These are phyloP conservation scores for Tetanocera ferruginea DNA, from an alignment of 2,888 invertebrate species.

Conservation along the genomic window DNA sequence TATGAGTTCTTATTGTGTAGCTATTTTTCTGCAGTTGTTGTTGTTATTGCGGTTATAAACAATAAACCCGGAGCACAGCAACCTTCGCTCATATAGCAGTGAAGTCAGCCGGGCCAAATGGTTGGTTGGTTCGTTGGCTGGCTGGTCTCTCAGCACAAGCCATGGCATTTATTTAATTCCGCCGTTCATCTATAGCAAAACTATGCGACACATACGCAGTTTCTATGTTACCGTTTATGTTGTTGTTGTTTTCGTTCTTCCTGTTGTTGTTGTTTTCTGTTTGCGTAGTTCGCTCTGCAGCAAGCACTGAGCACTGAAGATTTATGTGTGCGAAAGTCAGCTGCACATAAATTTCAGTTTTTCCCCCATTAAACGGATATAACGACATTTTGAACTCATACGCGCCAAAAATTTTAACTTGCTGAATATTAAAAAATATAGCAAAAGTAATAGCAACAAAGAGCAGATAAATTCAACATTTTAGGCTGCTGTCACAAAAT, in stretches of 20 bases:
- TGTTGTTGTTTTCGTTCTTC: background rate
- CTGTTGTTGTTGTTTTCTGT: background rate
- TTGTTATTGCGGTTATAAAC: slow-evolving; percentile 17
- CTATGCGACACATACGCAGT: background rate
- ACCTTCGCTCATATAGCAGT: background rate
- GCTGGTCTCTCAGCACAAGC: background rate
- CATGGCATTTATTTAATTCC: slow-evolving; percentile 13
- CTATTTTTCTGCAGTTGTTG: background rate
- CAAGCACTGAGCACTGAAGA: background rate
- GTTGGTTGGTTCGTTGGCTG: background rate
- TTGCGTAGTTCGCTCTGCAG: background rate
- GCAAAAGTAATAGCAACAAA: too few relatives aligned
- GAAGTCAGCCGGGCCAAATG: background rate
- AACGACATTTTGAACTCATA: background rate
- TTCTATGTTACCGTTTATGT: background rate
- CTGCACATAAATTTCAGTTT: slow-evolving; percentile 30
- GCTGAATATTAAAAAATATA: too few relatives aligned
- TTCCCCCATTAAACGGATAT: slow-evolving; percentile 13
- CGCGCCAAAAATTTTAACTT: too few relatives aligned
- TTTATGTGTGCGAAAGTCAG: slow-evolving; percentile 16
- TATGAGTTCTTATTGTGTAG: background rate
- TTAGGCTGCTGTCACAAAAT: too few relatives aligned
- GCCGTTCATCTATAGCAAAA: background rate
- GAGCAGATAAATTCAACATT: too few relatives aligned
- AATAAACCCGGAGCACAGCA: slow-evolving; percentile 3